Conservation (phyloP, 2,888 invertebrate species). For the Pachycephus smyrnensis region DNA sequence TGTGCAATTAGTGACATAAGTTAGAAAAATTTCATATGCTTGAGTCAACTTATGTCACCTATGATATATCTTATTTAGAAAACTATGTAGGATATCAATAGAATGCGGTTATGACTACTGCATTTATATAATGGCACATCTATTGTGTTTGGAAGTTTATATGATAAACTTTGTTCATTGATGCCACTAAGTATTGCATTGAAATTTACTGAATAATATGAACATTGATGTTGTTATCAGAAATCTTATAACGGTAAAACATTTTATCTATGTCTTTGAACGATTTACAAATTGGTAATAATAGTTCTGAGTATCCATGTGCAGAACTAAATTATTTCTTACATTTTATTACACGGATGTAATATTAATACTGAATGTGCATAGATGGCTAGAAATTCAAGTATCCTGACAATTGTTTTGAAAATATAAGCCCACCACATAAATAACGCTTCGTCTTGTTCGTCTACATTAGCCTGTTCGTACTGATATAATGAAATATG, state of each 20-base stretch:
- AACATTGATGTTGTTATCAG: background rate
- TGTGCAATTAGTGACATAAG: background rate
- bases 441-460: background rate
- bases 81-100: too few species aligned
- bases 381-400: background rate
- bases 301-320: constrained; percentile 1
- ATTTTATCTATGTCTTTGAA: constrained; percentile 34
- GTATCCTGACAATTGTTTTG: background rate
- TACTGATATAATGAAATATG: background rate
- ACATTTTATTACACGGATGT: background rate
- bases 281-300: constrained; percentile 33
- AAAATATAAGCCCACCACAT: background rate
- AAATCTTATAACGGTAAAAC: constrained; percentile 3
- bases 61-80: background rate
- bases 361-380: background rate
- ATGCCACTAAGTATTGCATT: background rate
- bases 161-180: background rate
- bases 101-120: too few species aligned
- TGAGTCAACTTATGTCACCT: background rate
- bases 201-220: background rate
- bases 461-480: background rate
- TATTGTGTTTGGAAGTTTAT: background rate
- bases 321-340: background rate
- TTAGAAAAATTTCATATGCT: background rate
- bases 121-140: background rate